Evolutionary conservation across 2,797 vertebrate genomes (phyloP).

Genomic region (Spinibarbus caldwelli): DNA sequence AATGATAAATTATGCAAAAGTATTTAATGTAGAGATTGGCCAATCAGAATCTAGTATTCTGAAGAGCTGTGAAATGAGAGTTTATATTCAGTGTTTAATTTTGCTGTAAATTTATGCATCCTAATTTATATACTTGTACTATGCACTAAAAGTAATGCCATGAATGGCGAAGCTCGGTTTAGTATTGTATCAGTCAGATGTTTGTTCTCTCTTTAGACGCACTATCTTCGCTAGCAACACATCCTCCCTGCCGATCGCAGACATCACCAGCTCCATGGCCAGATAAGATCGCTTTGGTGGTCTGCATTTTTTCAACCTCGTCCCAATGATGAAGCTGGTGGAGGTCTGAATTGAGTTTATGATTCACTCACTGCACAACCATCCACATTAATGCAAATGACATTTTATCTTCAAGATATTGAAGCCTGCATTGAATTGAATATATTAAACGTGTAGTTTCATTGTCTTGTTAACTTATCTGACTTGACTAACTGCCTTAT

Average conservation of each 20-base stretch:
- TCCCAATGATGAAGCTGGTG: conserved; percentile 96
- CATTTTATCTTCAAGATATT: not conserved
- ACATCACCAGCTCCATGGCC: conserved; percentile 88
- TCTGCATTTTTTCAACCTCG: conserved; percentile 98
- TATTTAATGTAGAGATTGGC: not conserved
- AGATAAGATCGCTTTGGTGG: conserved; percentile 93
- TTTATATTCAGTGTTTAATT: not conserved
- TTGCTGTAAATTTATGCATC: not conserved
- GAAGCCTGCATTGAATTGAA: not conserved
- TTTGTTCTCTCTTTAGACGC: conserved; percentile 76
- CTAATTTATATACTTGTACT: not conserved
- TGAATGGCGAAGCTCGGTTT: not conserved
- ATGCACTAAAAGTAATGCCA: not conserved
- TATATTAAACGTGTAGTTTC: not conserved
- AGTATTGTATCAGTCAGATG: too few species aligned
- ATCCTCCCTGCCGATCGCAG: conserved; percentile 89
- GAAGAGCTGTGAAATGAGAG: not conserved
- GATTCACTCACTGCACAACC: not conserved
- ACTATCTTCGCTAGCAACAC: conserved; percentile 98
- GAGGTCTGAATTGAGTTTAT: conserved; percentile 79
- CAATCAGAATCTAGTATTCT: not conserved
- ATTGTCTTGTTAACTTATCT: not conserved
- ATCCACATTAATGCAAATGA: too few species aligned
- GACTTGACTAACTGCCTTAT: not conserved
- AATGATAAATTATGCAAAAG: too few species aligned